Conservation (phyloP, 2,797 vertebrate genomes). For the Macrochelys suwanniensis region DNA sequence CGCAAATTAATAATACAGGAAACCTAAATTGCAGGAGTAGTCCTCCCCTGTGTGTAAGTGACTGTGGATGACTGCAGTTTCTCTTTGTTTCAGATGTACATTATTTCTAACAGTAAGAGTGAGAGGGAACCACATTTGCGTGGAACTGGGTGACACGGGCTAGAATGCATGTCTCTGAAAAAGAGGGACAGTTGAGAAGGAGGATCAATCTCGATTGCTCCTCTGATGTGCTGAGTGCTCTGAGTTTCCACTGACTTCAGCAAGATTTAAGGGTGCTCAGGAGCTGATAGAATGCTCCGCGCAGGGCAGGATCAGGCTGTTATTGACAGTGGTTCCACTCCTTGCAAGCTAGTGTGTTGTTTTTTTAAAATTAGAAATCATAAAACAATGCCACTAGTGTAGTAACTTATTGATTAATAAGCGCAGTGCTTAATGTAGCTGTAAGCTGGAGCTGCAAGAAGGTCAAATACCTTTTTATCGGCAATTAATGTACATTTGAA, state of each 20-base stretch:
- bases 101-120: background rate
- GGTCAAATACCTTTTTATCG: background rate
- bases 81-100: background rate
- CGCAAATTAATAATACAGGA: background rate
- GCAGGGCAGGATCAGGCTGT: background rate
- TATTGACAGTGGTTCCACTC: fast-evolving
- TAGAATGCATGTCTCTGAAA: background rate
- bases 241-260: background rate
- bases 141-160: background rate
- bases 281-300: fast-evolving
- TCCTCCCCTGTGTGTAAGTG: background rate
- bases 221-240: background rate
- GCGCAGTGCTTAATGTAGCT: background rate
- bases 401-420: background rate
- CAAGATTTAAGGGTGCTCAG: background rate
- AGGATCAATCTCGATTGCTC: background rate
- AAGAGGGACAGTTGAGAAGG: background rate
- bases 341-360: background rate
- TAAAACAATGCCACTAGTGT: background rate
- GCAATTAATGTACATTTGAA: background rate
- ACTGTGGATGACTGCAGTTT: background rate
- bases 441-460: background rate
- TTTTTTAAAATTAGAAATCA: background rate
- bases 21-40: background rate
- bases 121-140: background rate